Percentiles rank a stretch among this genome's conserved stretches.
Evolutionary conservation across 2,888 invertebrate genomes (phyloP).

Genomic region (Lepidochrysops patricia): DNA sequence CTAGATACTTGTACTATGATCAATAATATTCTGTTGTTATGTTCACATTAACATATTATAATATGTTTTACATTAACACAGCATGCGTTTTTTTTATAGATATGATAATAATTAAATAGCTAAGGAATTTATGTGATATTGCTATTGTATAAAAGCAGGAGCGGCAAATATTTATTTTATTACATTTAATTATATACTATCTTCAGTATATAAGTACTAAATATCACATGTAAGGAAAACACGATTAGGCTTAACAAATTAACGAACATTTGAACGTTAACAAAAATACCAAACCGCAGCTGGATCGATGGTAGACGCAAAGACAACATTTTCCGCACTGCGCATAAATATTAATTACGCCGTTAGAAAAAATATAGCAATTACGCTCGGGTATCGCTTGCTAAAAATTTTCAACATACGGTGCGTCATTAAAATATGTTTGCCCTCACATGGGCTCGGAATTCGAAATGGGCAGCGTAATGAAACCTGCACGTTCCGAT

Average conservation of each 20-base stretch:
- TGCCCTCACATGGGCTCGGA: conserved; percentile 1
- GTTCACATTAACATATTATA: too few species aligned
- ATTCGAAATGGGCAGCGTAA: conserved; percentile 14
- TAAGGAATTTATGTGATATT: not conserved
- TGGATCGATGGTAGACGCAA: conserved; percentile 1
- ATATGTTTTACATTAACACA: too few species aligned
- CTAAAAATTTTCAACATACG: conserved; percentile 12
- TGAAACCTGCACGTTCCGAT: conserved; percentile 11
- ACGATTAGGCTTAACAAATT: not conserved
- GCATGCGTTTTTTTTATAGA: too few species aligned
- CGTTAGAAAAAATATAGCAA: conserved; percentile 12
- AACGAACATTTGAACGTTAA: not conserved
- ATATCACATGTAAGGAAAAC: too few species aligned
- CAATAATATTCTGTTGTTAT: too few species aligned
- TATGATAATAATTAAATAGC: not conserved
- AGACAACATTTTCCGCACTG: not conserved
- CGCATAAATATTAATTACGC: not conserved
- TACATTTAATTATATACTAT: too few species aligned
- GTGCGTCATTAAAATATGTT: conserved; percentile 12
- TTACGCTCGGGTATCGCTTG: not conserved
- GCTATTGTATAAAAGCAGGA: not conserved
- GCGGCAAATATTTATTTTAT: too few species aligned
- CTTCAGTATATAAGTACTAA: too few species aligned
- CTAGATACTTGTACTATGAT: too few species aligned
- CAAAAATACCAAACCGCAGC: not conserved